Base-by-base conservation (phyloP, 2,888 invertebrate genomes). In the Caenorhabditis zanzibari region DNA sequence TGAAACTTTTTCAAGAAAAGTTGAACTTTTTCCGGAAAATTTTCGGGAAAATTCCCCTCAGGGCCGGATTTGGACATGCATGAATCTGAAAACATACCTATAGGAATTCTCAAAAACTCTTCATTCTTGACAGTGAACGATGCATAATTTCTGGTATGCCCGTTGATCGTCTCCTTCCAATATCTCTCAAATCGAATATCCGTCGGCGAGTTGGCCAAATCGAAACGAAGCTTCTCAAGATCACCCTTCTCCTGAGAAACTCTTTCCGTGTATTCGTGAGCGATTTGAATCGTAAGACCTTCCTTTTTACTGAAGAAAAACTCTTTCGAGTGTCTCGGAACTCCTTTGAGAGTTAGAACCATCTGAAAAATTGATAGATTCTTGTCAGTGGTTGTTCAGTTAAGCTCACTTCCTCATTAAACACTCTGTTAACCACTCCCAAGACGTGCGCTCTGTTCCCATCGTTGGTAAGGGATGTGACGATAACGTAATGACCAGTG, bases 341-440 rank as follows among this genome's bases (percentile, higher is more conserved):
- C 26, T 1, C 54, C 81, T 74, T 63, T 52, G 14, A 81, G 19
- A 19, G 74, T 74, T 14, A 81, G 44, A 22, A 81, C 35, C 35
- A 81, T 59, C 58, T 71, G 71, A 28, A 44, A 66, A 14, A 10
- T 16, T 22, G 16, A 52, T n/a, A n/a, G n/a, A n/a, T n/a, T n/a
- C n/a, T n/a, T n/a, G n/a, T n/a, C n/a, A n/a, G n/a, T n/a, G n/a
- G n/a, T n/a, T n/a, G n/a, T n/a, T n/a, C n/a, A n/a, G n/a, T 12
- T 7, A n/a, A 24, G 44, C 28, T 35, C 26, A 75, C 75, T 19
- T 35, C 77, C 12, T 74, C 61, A 12, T 32, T 74, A 61, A 74
- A 35, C 5, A 81, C 81, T 24, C 52, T 35, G 16, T 44, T 74
- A 4, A 81, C 69, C 9, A 74, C 49, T 5, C 68, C 81, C 47